Evolutionary conservation across 2,888 invertebrate genomes (phyloP), one percentile per base, ranked within the genome.

Genomic region (Meghimatium bilineatum): DNA sequence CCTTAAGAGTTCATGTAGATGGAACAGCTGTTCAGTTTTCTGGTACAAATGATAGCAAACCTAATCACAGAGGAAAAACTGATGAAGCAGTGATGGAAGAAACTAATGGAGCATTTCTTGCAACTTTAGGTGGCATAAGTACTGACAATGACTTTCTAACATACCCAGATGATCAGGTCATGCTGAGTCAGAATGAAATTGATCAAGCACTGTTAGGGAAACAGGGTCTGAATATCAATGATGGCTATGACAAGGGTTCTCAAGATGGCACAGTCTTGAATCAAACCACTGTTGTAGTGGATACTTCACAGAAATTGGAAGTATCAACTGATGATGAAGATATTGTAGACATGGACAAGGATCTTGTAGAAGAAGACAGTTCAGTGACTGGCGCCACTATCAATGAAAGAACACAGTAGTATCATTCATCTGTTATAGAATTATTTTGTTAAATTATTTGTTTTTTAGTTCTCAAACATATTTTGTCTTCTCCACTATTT

Each of bases 1-100:
- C 95, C 26, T 93, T 82, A 10, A 69, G 66, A 26, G 38, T 83
- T 38, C 60, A 49, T 52, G 29, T 52, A n/a, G 75, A 76, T 66
- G 76, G 76, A 17, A 75, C 29, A 3, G 29, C 72, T 56, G 76
- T 56, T 34, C 74, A 49, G 26, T 29, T 38, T 36, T 26, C 23
- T 3, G 29, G 10, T 38, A 52, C 75, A 34, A 56, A 20, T n/a
- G n/a, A 69, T 32, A 63, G 56, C 26, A 60, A 49, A 29, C 72
- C 29, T 34, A 29, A 38, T 23, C 63, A 29, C 12, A 14, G n/a
- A 56, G 63, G 72, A 63, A 44, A 72, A 26, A 49, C 3, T 6
- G 34, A 66, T 14, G 79, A 34, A 32, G 26, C 26, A 60, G 38
- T 34, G 71, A 6, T 60, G 72, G 52, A 80, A 23, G 66, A 78